Base-by-base conservation (phyloP, 2,888 invertebrate genomes). In the Orgyia antiqua region DNA sequence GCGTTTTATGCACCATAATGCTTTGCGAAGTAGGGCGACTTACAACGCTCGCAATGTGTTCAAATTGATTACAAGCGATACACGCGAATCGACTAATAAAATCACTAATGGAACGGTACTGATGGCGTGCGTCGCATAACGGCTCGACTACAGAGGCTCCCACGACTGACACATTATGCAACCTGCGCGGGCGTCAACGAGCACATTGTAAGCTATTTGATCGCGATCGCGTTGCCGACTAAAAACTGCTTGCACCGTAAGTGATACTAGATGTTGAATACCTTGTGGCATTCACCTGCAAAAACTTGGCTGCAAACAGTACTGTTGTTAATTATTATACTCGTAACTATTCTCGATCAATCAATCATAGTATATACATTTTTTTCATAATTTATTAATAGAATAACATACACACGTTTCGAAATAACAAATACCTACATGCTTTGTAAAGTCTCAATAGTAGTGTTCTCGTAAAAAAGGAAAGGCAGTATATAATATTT, bases 81-180 rank as follows among this genome's bases (percentile, higher is more conserved):
- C 78, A 82, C 73, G 79, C 73, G 78, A 80, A 73, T 77, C 71
- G 72, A 80, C 75, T 82, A 78, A 84, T 83, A 83, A 82, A 82
- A 83, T 86, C 78, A 67, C 71, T 75, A 79, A 77, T 77, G 65
- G 75, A 83, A 86, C 84, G 86, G 84, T 83, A 86, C 70, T 58
- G 65, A 65, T 76, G 74, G 77, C 80, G 15, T 80, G 79, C 73
- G 77, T 77, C 80, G 76, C 74, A 73, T 86, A 84, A 80, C 84
- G 83, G 84, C 68, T 58, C 51, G 48, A 46, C 42, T 54, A 51
- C 50, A 65, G 51, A 47, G 63, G 74, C 75, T 83, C 83, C 82
- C 83, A 84, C 83, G 80, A 66, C 70, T 63, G 60, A 69, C 70
- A 73, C 71, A 78, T 83, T 82, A 83, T 82, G 79, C 76, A 80